These are phyloP conservation scores for cattle (Bos taurus) DNA, from an alignment of 2,113 vertebrate species.

Conservation along the genomic window DNA sequence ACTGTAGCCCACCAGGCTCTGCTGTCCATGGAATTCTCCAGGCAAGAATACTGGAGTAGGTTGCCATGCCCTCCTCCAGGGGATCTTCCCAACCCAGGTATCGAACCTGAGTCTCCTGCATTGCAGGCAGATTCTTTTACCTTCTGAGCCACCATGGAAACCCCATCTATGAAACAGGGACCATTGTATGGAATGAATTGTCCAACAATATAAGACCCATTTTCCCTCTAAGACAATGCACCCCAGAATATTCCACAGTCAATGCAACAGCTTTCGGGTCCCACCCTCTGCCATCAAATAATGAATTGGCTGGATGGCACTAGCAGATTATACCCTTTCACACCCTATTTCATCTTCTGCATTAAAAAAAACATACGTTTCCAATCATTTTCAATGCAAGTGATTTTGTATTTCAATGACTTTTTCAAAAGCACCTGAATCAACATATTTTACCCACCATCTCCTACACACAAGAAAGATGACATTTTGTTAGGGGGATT, in stretches of 20 bases:
- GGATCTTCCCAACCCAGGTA: not conserved
- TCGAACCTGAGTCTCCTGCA: not conserved
- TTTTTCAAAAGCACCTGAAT: not conserved
- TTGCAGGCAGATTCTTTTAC: not conserved
- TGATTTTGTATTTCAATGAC: not conserved
- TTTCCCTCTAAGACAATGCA: fast-evolving
- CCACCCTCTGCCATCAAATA: not conserved
- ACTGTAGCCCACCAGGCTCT: not conserved
- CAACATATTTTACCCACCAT: not conserved
- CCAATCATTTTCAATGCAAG: not conserved
- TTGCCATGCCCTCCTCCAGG: not conserved
- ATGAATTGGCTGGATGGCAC: fast-evolving
- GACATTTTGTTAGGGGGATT: not conserved
- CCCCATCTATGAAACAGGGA: not conserved
- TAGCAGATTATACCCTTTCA: fast-evolving
- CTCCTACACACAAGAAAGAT: not conserved
- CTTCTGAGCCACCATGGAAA: not conserved
- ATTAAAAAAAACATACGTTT: not conserved
- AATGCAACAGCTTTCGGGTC: fast-evolving
- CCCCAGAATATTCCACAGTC: not conserved
- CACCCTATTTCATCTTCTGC: not conserved
- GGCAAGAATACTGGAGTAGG: not conserved
- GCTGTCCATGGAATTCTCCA: not conserved
- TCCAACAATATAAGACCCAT: not conserved
- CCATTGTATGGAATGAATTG: not conserved